Percentiles rank a stretch among this genome's conserved stretches.
These are phyloP conservation scores for Cheilosia grossa DNA, from an alignment of 2,888 invertebrate species.

Conservation along the genomic window DNA sequence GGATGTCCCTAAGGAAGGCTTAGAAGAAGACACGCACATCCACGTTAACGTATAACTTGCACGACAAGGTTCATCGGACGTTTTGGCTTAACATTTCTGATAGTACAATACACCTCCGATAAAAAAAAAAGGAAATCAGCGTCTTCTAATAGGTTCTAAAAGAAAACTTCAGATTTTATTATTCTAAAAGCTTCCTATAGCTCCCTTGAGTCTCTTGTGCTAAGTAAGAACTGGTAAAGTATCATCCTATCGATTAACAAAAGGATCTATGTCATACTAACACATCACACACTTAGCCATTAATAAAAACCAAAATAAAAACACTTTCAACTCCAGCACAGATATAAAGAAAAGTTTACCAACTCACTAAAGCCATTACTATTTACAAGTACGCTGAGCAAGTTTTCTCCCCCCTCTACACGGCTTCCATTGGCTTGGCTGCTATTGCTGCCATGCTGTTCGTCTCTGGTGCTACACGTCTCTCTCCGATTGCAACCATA, in stretches of 20 bases:
- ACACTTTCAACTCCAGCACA: conserved; percentile 15
- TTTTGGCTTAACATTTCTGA: no score
- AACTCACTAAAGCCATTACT: conserved; percentile 37
- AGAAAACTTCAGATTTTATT: no score
- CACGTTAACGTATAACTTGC: no score
- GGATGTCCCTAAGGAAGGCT: no score
- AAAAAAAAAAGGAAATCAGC: no score
- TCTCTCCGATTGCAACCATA: conserved; percentile 43
- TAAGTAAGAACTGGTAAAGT: neutral
- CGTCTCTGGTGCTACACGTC: neutral
- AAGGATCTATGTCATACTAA: conserved; percentile 14
- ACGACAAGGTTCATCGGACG: no score
- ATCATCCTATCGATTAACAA: neutral
- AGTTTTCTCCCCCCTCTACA: neutral
- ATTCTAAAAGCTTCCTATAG: no score
- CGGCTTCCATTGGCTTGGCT: neutral
- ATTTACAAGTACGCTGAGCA: conserved; percentile 36
- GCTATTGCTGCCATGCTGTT: neutral
- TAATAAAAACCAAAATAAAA: conserved; percentile 6
- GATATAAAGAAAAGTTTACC: conserved; percentile 33
- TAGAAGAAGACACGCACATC: no score
- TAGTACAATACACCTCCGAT: no score
- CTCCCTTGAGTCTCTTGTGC: no score
- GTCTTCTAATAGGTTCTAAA: no score
- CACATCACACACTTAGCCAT: neutral